Base-by-base conservation (phyloP, 2,888 invertebrate genomes). In the Thereva unica region DNA sequence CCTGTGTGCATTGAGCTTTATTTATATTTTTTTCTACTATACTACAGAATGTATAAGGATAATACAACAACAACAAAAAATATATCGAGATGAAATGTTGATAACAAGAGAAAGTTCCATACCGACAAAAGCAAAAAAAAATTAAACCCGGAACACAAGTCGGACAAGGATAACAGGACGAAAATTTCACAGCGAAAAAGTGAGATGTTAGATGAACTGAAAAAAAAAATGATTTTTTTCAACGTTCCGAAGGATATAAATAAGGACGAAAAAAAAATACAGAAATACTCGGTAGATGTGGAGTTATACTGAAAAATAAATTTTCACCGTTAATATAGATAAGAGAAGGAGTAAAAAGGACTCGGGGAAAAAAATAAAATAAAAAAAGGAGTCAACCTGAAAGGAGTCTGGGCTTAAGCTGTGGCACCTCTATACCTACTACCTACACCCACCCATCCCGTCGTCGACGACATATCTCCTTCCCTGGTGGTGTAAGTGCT, bases 301-400 rank as follows among this genome's bases (percentile, higher is more conserved):
- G 47, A 59, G 41, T 41, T 40, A 49, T 40, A 6, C 12, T 12
- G 40, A 61, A 61, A 61, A 50, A 61, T 40, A 41, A 50, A 61
- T 50, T 61, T 61, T 50, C 41, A 8, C 50, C 9, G 50, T 61
- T 49, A 61, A 49, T 61, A 61, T 40, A 49, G 61, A 61, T 35
- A 9, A 40, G 8, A 34, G 49, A 12, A 9, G n/a, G 35, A 23
- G 23, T 23, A 23, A 23, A 23, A 41, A 50, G 41, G 41, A 49
- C 45, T 44, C 8, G 38, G n/a, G 10, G 9, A n/a, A 9, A 10
- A 47, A 38, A 37, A 37, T 45, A 5, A 40, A 38, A 4, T 5
- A 37, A 9, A 23, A 9, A 41, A 40, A 12, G 38, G 41, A 23
- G 9, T 10, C 12, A 12, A 5, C 42, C 42, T 8, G 9, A 7